Evolutionary conservation across 2,888 invertebrate genomes (phyloP).

Genomic region (Keiferia lycopersicella): DNA sequence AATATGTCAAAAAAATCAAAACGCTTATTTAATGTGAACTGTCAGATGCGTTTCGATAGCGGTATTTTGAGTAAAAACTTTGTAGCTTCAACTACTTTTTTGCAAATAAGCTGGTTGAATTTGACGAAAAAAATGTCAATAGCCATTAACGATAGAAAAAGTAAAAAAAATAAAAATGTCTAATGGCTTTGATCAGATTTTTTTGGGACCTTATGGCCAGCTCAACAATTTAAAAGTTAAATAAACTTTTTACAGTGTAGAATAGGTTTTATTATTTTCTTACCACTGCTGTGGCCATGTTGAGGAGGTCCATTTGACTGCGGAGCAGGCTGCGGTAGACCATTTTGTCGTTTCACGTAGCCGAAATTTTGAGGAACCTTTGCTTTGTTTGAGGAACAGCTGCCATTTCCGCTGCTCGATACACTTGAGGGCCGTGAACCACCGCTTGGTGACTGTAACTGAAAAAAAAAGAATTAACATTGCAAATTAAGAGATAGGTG

Average conservation of each 20-base stretch:
- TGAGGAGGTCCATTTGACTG: slow-evolving; percentile 67
- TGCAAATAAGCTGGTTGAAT: not conserved
- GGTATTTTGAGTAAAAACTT: not conserved
- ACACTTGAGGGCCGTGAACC: slow-evolving; percentile 71
- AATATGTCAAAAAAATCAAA: not conserved
- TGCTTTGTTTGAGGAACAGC: slow-evolving; percentile 81
- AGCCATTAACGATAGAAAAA: not conserved
- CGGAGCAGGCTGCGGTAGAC: slow-evolving; percentile 74
- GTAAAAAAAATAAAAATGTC: not conserved
- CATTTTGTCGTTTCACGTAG: slow-evolving; percentile 89
- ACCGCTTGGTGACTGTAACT: slow-evolving; percentile 80
- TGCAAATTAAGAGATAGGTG: slow-evolving; percentile 4
- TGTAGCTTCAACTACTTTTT: not conserved
- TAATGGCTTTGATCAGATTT: not conserved
- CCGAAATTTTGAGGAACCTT: slow-evolving; percentile 93
- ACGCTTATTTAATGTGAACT: not conserved
- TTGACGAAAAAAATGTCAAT: not conserved
- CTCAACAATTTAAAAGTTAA: not conserved
- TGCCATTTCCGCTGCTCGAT: slow-evolving; percentile 78
- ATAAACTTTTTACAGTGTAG: not conserved
- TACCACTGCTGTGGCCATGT: slow-evolving; percentile 53
- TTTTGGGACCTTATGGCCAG: not conserved
- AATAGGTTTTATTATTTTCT: not conserved
- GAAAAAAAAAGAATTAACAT: slow-evolving; percentile 35
- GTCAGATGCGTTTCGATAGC: slow-evolving; percentile 10